Base-by-base conservation (phyloP, 2,797 vertebrate genomes). In the Neosalanx taihuensis region DNA sequence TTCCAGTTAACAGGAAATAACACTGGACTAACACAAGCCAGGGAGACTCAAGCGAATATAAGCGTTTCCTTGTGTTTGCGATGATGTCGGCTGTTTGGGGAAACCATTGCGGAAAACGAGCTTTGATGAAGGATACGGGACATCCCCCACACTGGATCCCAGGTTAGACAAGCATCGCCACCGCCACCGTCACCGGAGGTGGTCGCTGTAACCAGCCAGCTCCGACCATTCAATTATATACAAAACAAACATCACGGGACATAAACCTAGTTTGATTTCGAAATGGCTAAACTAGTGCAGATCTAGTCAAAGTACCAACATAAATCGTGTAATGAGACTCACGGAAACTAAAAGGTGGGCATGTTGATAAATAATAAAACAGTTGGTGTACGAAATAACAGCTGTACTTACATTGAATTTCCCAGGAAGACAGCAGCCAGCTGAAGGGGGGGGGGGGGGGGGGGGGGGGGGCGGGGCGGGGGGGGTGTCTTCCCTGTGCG, bases 1-100 rank as follows among this genome's bases (percentile, higher is more conserved):
- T 76, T 74, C 78, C 72, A 41, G 46, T 33, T 69, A 15, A 6
- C 2, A 73, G 81, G 83, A 84, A 87, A 79, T 78, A 41, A 72
- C 51, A 0, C 75, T 72, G 73, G 81, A 67, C 62, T 79, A 82
- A 82, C 84, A 83, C 66, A 46, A 46, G 41, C 10, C 41, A 35
- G 37, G 31, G 6, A n/a, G 33, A 37, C 29, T 60, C 69, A 79
- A 56, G 51, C 4, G 18, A 53, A 53, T n/a, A 53, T 15, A 5
- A 56, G 81, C 82, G 82, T 76, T 86, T 86, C 84, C 86, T 84
- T 51, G 26, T 23, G 17, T 29, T 7, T 46, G 31, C 17, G 23
- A 6, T 9, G 10, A n/a, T 17, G 46, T 23, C 49, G 51, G 15
- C 51, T 56, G 64, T 35, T 49, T 5, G 49, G 72, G 37, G 75